Evolutionary conservation across 1,140 invertebrate genomes (phyloP).

Genomic region (Gonatopus flavifemur): DNA sequence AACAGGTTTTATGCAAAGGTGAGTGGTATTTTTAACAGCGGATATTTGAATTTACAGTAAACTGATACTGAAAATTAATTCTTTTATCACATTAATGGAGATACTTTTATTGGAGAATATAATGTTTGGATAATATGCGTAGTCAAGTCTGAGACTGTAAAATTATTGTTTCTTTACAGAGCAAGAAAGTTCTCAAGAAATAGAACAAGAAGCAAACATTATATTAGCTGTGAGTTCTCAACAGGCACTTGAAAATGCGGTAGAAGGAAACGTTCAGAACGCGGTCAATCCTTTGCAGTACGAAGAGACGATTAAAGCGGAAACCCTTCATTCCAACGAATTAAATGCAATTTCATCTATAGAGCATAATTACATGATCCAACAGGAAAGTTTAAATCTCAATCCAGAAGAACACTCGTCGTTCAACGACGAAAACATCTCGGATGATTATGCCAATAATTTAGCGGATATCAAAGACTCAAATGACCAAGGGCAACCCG

Average conservation of each 20-base stretch:
- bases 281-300: background rate
- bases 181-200: slow-evolving; percentile 4
- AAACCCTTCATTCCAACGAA: background rate
- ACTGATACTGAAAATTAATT: slow-evolving; percentile 13
- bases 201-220: slow-evolving; percentile 15
- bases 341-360: slow-evolving; percentile 25
- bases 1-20: slow-evolving; percentile 17
- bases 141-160: background rate
- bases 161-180: slow-evolving; percentile 10
- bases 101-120: too few species aligned
- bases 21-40: too few species aligned
- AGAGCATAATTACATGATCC: slow-evolving; percentile 41
- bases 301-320: background rate
- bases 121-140: too few species aligned
- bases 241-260: background rate
- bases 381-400: slow-evolving; percentile 27
- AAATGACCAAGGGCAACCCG: background rate
- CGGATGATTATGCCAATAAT: slow-evolving; percentile 1
- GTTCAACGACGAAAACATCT: background rate
- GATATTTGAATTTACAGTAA: background rate
- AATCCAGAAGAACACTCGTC: slow-evolving; percentile 2
- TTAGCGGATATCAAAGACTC: background rate
- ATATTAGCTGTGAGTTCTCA: background rate
- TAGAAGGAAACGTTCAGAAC: background rate
- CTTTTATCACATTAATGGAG: background rate